These are phyloP conservation scores for Pedetes capensis DNA, from an alignment of 2,113 vertebrate species.

Conservation along the genomic window DNA sequence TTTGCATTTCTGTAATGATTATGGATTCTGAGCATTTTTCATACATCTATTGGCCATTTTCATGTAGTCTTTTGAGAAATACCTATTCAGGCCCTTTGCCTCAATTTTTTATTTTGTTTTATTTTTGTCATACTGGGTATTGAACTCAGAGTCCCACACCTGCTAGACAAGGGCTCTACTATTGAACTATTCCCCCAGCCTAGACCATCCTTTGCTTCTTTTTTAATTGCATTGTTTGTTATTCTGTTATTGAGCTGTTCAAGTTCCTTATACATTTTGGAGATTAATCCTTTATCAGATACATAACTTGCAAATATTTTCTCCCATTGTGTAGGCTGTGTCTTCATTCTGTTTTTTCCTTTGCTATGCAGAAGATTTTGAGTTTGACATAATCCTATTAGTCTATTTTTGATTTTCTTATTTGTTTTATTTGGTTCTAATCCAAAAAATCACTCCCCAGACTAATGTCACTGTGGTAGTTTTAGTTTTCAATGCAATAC, in stretches of 20 bases:
- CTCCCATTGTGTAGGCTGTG: background rate
- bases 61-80: background rate
- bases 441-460: background rate
- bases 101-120: background rate
- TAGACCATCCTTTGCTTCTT: background rate
- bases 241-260: no score
- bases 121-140: background rate
- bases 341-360: background rate
- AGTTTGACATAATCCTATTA: background rate
- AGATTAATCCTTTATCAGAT: background rate
- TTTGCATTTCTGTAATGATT: background rate
- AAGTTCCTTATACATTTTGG: background rate
- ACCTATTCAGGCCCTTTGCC: background rate
- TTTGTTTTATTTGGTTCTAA: background rate
- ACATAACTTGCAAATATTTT: background rate
- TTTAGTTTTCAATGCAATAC: background rate
- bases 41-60: background rate
- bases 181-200: background rate
- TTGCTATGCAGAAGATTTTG: background rate
- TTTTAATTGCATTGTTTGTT: no score
- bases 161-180: background rate
- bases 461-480: background rate
- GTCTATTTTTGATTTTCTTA: background rate
- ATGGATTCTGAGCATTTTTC: background rate
- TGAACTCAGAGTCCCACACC: background rate